Conservation (phyloP, 1,140 invertebrate genomes). For the Latrodectus geometricus region DNA sequence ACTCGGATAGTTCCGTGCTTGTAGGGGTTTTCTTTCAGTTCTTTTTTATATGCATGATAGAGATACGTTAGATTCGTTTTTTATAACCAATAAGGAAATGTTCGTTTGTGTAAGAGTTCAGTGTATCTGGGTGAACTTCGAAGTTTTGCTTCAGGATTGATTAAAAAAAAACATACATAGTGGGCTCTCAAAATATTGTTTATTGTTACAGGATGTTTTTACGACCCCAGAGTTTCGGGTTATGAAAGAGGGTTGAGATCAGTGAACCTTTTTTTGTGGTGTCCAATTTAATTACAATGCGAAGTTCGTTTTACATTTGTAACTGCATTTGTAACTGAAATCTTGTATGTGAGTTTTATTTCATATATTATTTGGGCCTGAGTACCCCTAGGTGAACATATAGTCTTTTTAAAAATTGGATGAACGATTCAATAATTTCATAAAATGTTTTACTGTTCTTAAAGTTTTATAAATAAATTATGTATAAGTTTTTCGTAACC, state of each 20-base stretch:
- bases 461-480: too few relatives aligned
- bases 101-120: constrained; percentile 50
- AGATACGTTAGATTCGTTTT: constrained; percentile 33
- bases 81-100: constrained; percentile 60
- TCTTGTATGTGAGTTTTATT: neutral
- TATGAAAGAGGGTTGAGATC: neutral
- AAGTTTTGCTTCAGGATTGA: constrained; percentile 14
- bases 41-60: neutral
- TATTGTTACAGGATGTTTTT: constrained; percentile 24
- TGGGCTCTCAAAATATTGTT: constrained; percentile 46
- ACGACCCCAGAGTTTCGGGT: constrained; percentile 6
- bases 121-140: constrained; percentile 49
- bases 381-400: too few relatives aligned
- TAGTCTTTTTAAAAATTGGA: too few relatives aligned
- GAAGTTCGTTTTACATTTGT: constrained; percentile 16
- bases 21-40: constrained; percentile 4
- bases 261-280: constrained; percentile 32
- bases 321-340: constrained; percentile 2
- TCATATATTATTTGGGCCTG: too few relatives aligned
- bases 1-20: constrained; percentile 24
- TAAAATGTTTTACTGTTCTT: too few relatives aligned
- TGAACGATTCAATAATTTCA: too few relatives aligned
- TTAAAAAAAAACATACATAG: constrained; percentile 7
- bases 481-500: too few relatives aligned
- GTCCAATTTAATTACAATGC: constrained; percentile 21